These are phyloP conservation scores for Malacoctenus gilli DNA, from an alignment of 2,797 vertebrate species.

Conservation along the genomic window DNA sequence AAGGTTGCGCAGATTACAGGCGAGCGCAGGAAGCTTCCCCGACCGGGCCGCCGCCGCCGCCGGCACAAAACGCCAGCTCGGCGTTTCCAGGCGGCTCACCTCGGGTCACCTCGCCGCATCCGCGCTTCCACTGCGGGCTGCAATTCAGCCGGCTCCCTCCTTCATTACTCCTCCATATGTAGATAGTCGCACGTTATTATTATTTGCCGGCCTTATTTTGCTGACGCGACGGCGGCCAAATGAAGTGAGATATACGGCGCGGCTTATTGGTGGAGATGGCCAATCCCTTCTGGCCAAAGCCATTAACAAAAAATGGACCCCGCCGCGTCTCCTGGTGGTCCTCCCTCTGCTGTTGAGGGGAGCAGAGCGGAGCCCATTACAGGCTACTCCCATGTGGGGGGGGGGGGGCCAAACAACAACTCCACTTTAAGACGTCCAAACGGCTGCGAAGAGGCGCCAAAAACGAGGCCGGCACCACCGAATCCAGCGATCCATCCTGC, in stretches of 20 bases:
- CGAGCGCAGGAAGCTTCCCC: constrained; percentile 7
- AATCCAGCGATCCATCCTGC: too few species aligned
- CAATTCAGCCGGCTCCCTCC: constrained; percentile 52
- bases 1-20: constrained; percentile 21
- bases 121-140: constrained; percentile 17
- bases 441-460: too few species aligned
- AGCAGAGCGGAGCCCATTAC: constrained; percentile 29
- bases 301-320: constrained; percentile 76
- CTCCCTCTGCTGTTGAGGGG: constrained; percentile 30
- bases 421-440: constrained; percentile 22
- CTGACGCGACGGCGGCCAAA: constrained; percentile 78
- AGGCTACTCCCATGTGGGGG: constrained; percentile 53
- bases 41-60: too few species aligned
- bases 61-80: constrained; percentile 46
- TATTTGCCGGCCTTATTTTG: constrained; percentile 77
- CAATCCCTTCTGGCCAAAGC: constrained; percentile 75
- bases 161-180: constrained; percentile 82
- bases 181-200: constrained; percentile 78
- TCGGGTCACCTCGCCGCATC: constrained; percentile 30
- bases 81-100: constrained; percentile 38
- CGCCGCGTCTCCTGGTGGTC: constrained; percentile 63
- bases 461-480: too few species aligned
- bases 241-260: constrained; percentile 83
- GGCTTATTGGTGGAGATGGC: constrained; percentile 78
- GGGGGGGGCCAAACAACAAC: constrained; percentile 49